These are phyloP conservation scores for Spodoptera picta DNA, from an alignment of 2,888 invertebrate genomes.

Conservation along the genomic window DNA sequence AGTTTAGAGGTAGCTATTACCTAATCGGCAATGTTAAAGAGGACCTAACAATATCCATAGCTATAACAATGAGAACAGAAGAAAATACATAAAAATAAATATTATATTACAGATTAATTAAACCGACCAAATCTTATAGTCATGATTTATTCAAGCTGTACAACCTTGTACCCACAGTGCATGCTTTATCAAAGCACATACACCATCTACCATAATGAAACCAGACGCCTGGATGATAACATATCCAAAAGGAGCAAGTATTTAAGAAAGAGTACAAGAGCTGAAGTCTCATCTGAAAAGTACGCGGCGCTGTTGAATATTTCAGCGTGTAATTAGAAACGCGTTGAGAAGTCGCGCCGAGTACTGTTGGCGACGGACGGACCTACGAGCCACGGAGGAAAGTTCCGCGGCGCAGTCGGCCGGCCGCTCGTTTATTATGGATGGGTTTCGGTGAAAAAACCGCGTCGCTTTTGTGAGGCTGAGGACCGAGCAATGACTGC, in stretches of 20 bases:
- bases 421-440: conserved; percentile 75
- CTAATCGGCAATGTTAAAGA: too few species aligned
- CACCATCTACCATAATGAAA: not conserved
- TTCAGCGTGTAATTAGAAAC: conserved; percentile 76
- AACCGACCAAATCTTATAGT: too few species aligned
- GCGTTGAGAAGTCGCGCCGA: conserved; percentile 62
- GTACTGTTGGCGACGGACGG: conserved; percentile 25
- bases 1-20: too few species aligned
- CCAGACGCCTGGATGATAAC: not conserved
- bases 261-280: conserved; percentile 26
- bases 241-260: conserved; percentile 27
- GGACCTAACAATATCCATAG: too few species aligned
- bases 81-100: too few species aligned
- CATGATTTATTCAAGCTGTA: too few species aligned
- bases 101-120: too few species aligned
- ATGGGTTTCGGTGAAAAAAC: conserved; percentile 64
- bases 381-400: conserved; percentile 22
- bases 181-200: too few species aligned
- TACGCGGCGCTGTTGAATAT: conserved; percentile 67
- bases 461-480: conserved; percentile 38
- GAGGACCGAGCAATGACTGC: conserved; percentile 11
- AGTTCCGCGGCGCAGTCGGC: conserved; percentile 49
- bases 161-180: too few species aligned
- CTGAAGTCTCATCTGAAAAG: conserved; percentile 21
- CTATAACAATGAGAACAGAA: too few species aligned